Evolutionary conservation across 2,113 vertebrate genomes (phyloP).

Genomic region (Xerus inauris): DNA sequence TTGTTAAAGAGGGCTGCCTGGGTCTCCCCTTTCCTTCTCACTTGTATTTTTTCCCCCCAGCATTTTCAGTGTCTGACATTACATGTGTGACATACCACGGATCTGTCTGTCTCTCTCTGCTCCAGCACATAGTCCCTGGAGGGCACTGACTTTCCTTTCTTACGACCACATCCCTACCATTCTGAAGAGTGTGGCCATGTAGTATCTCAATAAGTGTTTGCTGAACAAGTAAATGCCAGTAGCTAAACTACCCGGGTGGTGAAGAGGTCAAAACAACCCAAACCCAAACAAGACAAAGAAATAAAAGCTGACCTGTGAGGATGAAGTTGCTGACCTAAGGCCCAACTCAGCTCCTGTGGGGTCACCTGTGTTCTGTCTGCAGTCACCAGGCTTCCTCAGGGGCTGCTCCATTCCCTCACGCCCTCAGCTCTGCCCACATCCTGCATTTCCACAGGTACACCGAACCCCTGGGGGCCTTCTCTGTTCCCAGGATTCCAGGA

Average conservation of each 20-base stretch:
- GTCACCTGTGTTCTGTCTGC: not conserved
- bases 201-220: not conserved
- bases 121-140: not conserved
- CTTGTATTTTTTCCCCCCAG: not conserved
- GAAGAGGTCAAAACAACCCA: not conserved
- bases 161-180: not conserved
- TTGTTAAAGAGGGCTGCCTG: not conserved
- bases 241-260: not conserved
- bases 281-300: not conserved
- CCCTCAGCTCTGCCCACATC: not conserved
- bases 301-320: not conserved
- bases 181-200: not conserved
- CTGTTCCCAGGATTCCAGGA: slow-evolving; percentile 44
- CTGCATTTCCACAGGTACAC: not conserved
- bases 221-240: not conserved
- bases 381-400: not conserved
- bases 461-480: not conserved
- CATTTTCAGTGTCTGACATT: not conserved
- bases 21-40: not conserved
- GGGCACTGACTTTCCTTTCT: not conserved
- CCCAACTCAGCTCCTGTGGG: not conserved
- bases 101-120: not conserved
- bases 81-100: not conserved
- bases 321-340: not conserved
- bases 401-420: not conserved